Evolutionary conservation across 2,113 vertebrate species (phyloP), one percentile per base, ranked within the genome.

Genomic region (Picathartes gymnocephalus): DNA sequence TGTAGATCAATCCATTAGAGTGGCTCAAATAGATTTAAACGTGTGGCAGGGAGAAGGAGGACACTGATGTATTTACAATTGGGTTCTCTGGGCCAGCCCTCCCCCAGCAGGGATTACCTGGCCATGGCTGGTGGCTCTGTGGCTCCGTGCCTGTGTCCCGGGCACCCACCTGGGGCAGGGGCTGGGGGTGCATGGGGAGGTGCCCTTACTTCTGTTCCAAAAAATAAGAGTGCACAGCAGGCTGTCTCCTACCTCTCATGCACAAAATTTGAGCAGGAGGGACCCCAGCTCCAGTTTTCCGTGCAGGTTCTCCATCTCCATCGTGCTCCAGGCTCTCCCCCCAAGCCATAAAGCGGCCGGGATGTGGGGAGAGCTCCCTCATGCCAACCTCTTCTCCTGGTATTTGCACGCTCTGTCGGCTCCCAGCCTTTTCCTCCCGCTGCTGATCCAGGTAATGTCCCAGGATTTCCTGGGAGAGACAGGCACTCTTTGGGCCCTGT

Each of bases 1-100:
- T 97, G 88, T 92, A 84, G 93, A 96, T 93, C 89, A 88, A 69
- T 85, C 96, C 92, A 51, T 92, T 72, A 85, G 91, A 50, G 86
- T 96, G 82, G 74, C 92, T 96, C 93, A 90, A 92, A 93, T 64
- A 92, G 97, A 78, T 88, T 81, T 95, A 93, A 94, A 92, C 12
- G 33, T 14, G 83, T 88, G 93, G 79, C 90, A 56, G 86, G 61
- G 66, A 84, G 87, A 88, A 95, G 77, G 85, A 91, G 92, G 95
- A 47, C 91, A 65, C 33, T 44, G 89, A 86, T 86, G 69, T 74
- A 51, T 87, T 92, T 95, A 60, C 95, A 76, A 7, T 51, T 81
- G 15, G 71, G 77, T 69, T 84, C 1, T 4, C 61, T 70, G 78
- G 56, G 91, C 74, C 0, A 6, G 48, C 81, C 72, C 80, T 85